These are phyloP conservation scores for Okamejei kenojei DNA, from an alignment of 2,797 vertebrate genomes.

Conservation along the genomic window DNA sequence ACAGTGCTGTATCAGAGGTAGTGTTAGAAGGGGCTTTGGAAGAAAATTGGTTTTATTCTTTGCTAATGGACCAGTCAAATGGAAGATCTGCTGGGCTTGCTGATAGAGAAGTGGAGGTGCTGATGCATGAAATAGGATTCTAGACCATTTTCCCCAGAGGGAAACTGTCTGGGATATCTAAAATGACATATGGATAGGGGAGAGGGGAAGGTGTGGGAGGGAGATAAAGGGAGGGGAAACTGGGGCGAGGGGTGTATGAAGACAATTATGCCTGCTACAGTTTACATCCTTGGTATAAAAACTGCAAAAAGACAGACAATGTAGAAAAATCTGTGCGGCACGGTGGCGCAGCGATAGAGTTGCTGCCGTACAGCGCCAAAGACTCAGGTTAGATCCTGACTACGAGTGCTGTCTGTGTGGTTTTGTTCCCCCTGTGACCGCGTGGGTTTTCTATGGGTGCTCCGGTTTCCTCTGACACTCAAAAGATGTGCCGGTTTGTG, in stretches of 20 bases:
- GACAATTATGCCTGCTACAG: background rate
- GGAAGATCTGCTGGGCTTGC: background rate
- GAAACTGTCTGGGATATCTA: background rate
- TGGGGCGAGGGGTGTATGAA: no score
- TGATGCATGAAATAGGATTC: background rate
- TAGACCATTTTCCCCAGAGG: background rate
- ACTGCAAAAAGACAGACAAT: no score
- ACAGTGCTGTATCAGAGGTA: background rate
- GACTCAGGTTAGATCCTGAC: no score
- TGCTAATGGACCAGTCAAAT: background rate
- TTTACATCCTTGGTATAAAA: background rate
- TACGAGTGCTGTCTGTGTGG: no score
- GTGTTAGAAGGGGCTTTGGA: background rate
- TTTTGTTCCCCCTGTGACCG: no score
- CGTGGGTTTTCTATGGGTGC: no score
- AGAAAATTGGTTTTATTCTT: background rate
- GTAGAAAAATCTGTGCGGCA: no score
- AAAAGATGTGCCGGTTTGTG: no score
- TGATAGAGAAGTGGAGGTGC: background rate
- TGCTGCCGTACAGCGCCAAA: no score
- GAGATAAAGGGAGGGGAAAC: no score
- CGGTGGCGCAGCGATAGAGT: no score
- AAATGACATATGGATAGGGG: background rate
- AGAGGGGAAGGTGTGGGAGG: background rate
- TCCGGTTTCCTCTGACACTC: no score